These are phyloP conservation scores for Aurelia coerulea DNA, from an alignment of 30 jellyfish, hydroid and myxozoan genomes.

Conservation along the genomic window DNA sequence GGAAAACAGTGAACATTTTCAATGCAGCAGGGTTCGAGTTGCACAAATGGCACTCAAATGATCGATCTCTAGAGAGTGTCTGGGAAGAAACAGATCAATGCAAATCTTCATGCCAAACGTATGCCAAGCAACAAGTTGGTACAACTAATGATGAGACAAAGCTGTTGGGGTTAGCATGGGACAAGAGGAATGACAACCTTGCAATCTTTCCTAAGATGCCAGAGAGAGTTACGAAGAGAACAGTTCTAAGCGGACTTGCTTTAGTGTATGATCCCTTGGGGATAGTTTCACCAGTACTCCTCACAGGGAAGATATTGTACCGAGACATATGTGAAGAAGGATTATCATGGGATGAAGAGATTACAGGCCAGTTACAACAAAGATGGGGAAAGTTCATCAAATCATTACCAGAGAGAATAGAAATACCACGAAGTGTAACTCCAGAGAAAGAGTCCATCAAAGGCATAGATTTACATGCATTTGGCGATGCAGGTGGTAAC, in stretches of 20 bases:
- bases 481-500: constrained; percentile 51
- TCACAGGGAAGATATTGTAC: constrained; percentile 26
- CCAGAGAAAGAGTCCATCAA: neutral
- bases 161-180: constrained; percentile 64
- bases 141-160: constrained; percentile 26
- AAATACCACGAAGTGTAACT: constrained; percentile 27
- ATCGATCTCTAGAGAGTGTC: constrained; percentile 8
- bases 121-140: constrained; percentile 58
- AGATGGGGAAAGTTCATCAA: constrained; percentile 25
- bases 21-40: constrained; percentile 43
- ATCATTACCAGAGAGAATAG: constrained; percentile 22
- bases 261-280: constrained; percentile 55
- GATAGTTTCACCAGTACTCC: constrained; percentile 44
- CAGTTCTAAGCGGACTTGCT: constrained; percentile 12
- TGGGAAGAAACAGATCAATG: neutral
- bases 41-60: constrained; percentile 70
- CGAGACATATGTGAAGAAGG: constrained; percentile 41
- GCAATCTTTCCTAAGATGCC: constrained; percentile 35
- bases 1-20: constrained; percentile 26
- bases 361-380: constrained; percentile 10
- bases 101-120: constrained; percentile 1
- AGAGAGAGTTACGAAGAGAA: constrained; percentile 21
- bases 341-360: constrained; percentile 41
- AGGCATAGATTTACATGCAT: constrained; percentile 5
- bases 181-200: constrained; percentile 38